phyloP scores from a whole-genome alignment of 2,113 vertebrate genomes.

The Pandion haliaetus region DNA sequence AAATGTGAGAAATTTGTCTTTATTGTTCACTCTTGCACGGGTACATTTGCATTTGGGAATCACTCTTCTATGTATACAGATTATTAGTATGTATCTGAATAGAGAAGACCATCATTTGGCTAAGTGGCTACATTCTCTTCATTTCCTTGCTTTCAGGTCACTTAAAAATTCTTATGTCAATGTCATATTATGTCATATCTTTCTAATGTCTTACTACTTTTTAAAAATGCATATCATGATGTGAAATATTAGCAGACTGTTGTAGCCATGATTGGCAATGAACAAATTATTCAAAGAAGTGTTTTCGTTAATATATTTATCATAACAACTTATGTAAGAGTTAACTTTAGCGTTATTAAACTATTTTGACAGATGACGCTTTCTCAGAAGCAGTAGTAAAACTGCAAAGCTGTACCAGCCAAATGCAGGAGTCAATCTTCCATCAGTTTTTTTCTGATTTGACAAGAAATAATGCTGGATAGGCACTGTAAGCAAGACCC shows the following conservation, averaged over 20 bases:
- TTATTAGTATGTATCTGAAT: not conserved
- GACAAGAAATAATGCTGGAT: conserved; percentile 6
- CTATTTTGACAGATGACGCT: not conserved
- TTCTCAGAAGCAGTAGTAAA: not conserved
- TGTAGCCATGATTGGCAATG: not conserved
- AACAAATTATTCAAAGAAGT: not conserved
- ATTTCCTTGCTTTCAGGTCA: not conserved
- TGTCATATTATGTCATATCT: not conserved
- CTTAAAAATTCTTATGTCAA: not conserved
- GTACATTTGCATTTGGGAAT: not conserved
- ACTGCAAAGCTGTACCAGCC: not conserved
- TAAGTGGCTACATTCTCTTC: not conserved
- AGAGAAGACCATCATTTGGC: not conserved
- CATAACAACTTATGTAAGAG: not conserved
- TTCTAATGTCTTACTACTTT: not conserved
- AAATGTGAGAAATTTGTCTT: not conserved
- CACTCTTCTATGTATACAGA: not conserved
- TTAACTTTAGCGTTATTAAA: not conserved
- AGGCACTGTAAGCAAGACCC: not conserved
- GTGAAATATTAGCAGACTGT: not conserved
- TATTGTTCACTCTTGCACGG: not conserved
- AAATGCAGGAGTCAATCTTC: not conserved
- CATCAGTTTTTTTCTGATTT: not conserved
- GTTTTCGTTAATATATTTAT: not conserved
- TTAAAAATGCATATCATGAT: not conserved